Evolutionary conservation across 2,888 invertebrate genomes (phyloP).

Genomic region (Tortricodes alternella): DNA sequence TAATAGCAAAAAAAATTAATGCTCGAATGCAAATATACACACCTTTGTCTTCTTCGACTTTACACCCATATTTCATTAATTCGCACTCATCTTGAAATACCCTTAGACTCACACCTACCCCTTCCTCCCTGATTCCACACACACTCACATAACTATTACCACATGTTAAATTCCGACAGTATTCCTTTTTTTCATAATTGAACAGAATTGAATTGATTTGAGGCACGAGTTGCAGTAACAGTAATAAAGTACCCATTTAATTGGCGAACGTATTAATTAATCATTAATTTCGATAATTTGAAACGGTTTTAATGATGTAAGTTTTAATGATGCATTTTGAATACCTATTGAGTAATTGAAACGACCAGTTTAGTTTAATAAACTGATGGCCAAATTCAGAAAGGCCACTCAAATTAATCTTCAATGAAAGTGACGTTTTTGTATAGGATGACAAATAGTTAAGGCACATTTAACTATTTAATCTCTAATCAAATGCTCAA

Average conservation of each 20-base stretch:
- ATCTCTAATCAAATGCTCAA: too few relatives aligned
- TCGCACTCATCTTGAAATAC: constrained; percentile 62
- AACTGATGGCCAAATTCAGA: too few relatives aligned
- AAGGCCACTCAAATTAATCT: too few relatives aligned
- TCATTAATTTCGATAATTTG: not conserved
- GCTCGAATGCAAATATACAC: too few relatives aligned
- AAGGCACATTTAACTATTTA: too few relatives aligned
- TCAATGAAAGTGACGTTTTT: too few relatives aligned
- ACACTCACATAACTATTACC: constrained; percentile 39
- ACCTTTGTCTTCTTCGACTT: constrained; percentile 48
- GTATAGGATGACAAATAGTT: too few relatives aligned
- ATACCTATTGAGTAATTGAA: not conserved
- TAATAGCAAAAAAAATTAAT: too few relatives aligned
- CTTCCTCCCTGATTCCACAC: constrained; percentile 55
- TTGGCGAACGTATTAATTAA: not conserved
- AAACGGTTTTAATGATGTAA: not conserved
- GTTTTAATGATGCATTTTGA: not conserved
- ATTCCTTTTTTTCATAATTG: constrained; percentile 41
- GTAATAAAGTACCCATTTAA: not conserved
- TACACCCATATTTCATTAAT: constrained; percentile 57
- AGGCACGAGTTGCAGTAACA: not conserved
- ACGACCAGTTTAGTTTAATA: too few relatives aligned
- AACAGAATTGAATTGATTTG: not conserved
- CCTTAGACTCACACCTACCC: constrained; percentile 44
- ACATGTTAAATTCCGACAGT: constrained; percentile 52